phyloP scores from a whole-genome alignment of 2,797 vertebrate species.

The Manis crassicaudata region DNA sequence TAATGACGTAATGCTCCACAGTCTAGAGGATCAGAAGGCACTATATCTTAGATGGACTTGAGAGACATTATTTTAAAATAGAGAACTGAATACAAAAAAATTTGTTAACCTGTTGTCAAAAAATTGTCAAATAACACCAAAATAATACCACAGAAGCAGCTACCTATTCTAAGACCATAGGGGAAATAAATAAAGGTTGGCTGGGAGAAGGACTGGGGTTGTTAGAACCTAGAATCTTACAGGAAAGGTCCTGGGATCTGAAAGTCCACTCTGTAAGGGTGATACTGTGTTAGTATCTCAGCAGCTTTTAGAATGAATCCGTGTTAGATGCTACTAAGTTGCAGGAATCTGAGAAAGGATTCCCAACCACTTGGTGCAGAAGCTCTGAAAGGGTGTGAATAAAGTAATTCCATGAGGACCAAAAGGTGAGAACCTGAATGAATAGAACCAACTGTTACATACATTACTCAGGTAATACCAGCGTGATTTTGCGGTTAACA shows the following conservation, averaged over 20 bases:
- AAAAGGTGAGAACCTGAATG: not conserved
- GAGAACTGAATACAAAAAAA: not conserved
- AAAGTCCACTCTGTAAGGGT: not conserved
- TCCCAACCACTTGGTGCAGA: not conserved
- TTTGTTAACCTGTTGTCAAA: not conserved
- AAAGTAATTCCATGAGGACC: not conserved
- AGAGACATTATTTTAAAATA: not conserved
- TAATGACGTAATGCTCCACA: not conserved
- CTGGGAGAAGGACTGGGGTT: not conserved
- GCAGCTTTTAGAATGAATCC: not conserved
- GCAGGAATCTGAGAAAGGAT: not conserved
- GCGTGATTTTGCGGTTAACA: not conserved
- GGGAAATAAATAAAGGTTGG: not conserved
- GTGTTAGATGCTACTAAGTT: not conserved
- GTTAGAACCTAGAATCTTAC: not conserved
- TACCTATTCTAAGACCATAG: not conserved
- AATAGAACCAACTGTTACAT: not conserved
- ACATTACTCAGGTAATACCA: not conserved
- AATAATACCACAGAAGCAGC: not conserved
- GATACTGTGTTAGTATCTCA: not conserved
- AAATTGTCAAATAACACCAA: not conserved
- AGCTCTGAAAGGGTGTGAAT: not conserved
- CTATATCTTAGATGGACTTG: not conserved
- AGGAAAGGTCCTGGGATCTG: not conserved
- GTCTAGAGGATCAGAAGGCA: not conserved